Conservation (phyloP, 2,113 vertebrate species). For the Brachionichthys hirsutus region DNA sequence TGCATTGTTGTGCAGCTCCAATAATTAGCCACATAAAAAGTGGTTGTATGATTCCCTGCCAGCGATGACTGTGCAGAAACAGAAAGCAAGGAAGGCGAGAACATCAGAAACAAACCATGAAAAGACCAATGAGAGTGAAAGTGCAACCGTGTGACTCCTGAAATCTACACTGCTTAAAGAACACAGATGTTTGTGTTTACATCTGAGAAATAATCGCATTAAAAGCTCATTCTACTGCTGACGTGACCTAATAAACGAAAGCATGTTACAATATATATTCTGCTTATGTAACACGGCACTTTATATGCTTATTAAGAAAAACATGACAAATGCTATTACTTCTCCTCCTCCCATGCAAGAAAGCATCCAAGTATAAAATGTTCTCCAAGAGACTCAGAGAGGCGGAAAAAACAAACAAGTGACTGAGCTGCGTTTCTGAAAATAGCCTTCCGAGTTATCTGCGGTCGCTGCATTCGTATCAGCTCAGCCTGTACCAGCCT, state of each 20-base stretch:
- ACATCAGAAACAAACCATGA: background rate
- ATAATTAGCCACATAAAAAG: background rate
- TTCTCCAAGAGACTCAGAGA: slow-evolving; percentile 35
- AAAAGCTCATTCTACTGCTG: too few species aligned
- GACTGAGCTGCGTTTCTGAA: slow-evolving; percentile 32
- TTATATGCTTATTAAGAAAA: slow-evolving; percentile 43
- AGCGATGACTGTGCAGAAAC: too few species aligned
- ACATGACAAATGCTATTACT: slow-evolving; percentile 20
- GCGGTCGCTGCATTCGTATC: slow-evolving; percentile 34
- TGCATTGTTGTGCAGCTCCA: background rate
- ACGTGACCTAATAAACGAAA: too few species aligned
- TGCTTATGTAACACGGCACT: background rate
- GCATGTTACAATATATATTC: background rate
- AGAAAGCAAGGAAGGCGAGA: background rate
- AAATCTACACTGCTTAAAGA: too few species aligned
- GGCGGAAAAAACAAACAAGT: slow-evolving; percentile 49
- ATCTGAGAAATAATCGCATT: too few species aligned
- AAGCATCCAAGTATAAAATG: slow-evolving; percentile 49
- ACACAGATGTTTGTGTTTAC: too few species aligned
- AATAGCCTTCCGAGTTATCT: slow-evolving; percentile 48
- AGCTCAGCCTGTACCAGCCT: slow-evolving; percentile 19
- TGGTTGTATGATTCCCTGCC: background rate
- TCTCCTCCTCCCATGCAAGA: slow-evolving; percentile 29
- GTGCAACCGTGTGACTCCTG: too few species aligned
- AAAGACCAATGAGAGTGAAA: background rate